Conservation (phyloP, 1,140 invertebrate genomes). For the Papilio polytes region DNA sequence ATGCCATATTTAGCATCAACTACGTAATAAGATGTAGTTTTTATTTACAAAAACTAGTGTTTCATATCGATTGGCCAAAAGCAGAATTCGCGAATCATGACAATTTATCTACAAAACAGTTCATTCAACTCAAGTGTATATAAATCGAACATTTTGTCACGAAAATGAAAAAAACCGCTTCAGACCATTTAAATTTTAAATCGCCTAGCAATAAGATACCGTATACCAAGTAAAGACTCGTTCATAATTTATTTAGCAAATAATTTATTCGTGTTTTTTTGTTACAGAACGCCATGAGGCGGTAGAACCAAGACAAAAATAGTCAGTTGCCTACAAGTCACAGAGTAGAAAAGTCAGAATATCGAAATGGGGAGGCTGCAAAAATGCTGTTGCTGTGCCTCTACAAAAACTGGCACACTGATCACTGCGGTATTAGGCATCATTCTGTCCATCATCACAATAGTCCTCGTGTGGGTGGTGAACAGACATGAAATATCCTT, state of each 20-base stretch:
- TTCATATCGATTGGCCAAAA: background rate
- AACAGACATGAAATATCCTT: slow-evolving; percentile 81
- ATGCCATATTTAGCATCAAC: background rate
- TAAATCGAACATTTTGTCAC: background rate
- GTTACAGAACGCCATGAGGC: slow-evolving; percentile 28
- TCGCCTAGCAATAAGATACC: background rate
- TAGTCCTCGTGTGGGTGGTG: slow-evolving; percentile 73
- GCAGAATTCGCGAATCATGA: background rate
- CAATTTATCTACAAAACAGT: background rate
- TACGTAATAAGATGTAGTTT: background rate
- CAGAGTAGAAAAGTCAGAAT: slow-evolving; percentile 42
- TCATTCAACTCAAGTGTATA: background rate
- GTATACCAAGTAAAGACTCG: background rate
- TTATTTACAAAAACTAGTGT: background rate
- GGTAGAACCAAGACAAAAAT: slow-evolving; percentile 30
- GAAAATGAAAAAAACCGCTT: background rate
- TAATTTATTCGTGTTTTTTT: slow-evolving; percentile 3
- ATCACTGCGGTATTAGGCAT: slow-evolving; percentile 89
- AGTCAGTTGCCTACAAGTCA: slow-evolving; percentile 37
- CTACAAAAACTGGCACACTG: slow-evolving; percentile 88
- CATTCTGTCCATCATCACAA: slow-evolving; percentile 83
- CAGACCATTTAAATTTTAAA: background rate
- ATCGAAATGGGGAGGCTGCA: slow-evolving; percentile 73
- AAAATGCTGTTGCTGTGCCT: slow-evolving; percentile 87
- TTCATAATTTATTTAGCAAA: background rate